Evolutionary conservation across 2,888 invertebrate species (phyloP), one percentile per base, ranked within the genome.

Genomic region (Alviniconcha strummeri): DNA sequence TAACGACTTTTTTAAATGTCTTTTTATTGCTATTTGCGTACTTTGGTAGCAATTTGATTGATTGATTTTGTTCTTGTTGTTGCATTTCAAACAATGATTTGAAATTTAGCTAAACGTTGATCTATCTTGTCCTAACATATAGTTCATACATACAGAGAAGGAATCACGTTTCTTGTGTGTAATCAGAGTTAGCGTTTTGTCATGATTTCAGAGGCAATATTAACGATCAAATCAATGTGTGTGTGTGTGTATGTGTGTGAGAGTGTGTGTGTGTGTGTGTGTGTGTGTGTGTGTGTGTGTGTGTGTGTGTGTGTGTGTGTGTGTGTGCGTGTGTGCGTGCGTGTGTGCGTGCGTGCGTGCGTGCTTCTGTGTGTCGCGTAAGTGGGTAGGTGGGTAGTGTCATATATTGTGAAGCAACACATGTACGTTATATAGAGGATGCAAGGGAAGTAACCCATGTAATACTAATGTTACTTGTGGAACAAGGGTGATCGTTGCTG

Each of bases 261-360:
- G 71, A 13, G n/a, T 71, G 71, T 71, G n/a, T 71, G 71, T 71
- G 71, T 71, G 71, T 71, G n/a, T 71, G 71, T 71, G n/a, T 71
- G 71, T 71, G n/a, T 71, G 71, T 71, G n/a, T 71, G 71, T 71
- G n/a, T 71, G 71, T 71, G n/a, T 71, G 71, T n/a, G n/a, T 19
- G 71, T 19, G 1, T 19, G 64, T 71, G 8, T 71, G n/a, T 5
- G 8, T 5, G n/a, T 74, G 13, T 74, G n/a, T 71, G 7, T 71
- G n/a, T 74, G 11, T 9, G 8, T 74, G 74, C 52, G 52, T 74
- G 36, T 9, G 9, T 74, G 36, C 8, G 36, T 36, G 52, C 8
- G 8, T 52, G 36, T 9, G 13, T 74, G 11, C 36, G 8, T 74
- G 11, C 7, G 8, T 74, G 52, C 55, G 13, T 52, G 52, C 52